Base-by-base conservation (phyloP, 2,888 invertebrate genomes). In the Ophion costatus region DNA sequence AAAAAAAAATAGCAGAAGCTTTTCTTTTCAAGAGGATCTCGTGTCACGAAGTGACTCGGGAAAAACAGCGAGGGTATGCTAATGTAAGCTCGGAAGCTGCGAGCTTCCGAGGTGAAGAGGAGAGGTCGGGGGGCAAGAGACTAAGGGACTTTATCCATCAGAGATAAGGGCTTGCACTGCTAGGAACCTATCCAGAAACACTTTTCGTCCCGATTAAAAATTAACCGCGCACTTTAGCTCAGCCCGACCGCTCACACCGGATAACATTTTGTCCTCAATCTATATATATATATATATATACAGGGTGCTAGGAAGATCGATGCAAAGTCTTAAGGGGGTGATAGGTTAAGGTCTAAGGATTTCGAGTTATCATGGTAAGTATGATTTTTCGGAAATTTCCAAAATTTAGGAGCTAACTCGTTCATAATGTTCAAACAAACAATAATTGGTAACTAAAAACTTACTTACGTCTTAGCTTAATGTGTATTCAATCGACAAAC, bases 191-290 rank as follows among this genome's bases (percentile, higher is more conserved):
- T 85, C 87, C 83, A 83, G 82, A 86, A 82, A 84, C 87, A 86
- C 86, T 89, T 88, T 87, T 51, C 85, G 82, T 81, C 80, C 73
- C 86, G 87, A 88, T 88, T 89, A 88, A 88, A 88, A 89, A 89
- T 88, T 88, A 88, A 89, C 87, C 87, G 74, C 79, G 85, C 88
- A 88, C 88, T 88, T 87, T 86, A 82, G 86, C 82, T 87, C 86
- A 75, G 80, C 81, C 82, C 84, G 79, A 78, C 83, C 83, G 80
- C 83, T 83, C 83, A 84, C 85, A 77, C 24, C 24, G 51, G 69
- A 69, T 51, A 51, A 69, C 51, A 69, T 51, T 69, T 24, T 45
- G 17, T 69, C 22, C 51, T 51, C 24, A 69, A 24, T 24, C 24
- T 51, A 51, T 29, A 42, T 51, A 22, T n/a, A 59, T 66, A 67